phyloP scores from a whole-genome alignment of 2,888 invertebrate genomes.

The Apotomis betuletana region DNA sequence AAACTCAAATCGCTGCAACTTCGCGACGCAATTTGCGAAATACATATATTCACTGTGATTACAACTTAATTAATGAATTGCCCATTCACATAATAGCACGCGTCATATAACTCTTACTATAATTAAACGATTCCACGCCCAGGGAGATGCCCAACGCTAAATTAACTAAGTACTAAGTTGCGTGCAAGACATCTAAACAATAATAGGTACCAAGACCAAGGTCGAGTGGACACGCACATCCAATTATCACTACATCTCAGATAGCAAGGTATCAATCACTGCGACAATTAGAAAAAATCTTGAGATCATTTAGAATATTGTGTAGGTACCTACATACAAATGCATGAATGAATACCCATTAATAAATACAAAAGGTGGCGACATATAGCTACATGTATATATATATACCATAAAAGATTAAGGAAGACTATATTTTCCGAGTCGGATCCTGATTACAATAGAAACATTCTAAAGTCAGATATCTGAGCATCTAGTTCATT shows the following conservation, averaged over 20 bases:
- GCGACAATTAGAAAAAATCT: slow-evolving; percentile 8
- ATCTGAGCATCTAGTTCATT: neutral
- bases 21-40: slow-evolving; percentile 7
- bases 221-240: slow-evolving; percentile 63
- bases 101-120: slow-evolving; percentile 15
- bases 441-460: no score
- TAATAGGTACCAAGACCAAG: slow-evolving; percentile 66
- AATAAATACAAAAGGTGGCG: no score
- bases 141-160: slow-evolving; percentile 1
- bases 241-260: slow-evolving; percentile 53
- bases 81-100: neutral
- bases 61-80: slow-evolving; percentile 2
- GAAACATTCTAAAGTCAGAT: no score
- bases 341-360: no score
- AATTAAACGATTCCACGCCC: slow-evolving; percentile 18
- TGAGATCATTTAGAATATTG: neutral
- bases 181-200: slow-evolving; percentile 48
- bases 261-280: slow-evolving; percentile 33
- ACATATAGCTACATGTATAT: no score
- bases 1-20: slow-evolving; percentile 32
- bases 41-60: neutral
- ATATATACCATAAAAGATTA: no score
- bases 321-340: no score
- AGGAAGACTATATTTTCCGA: no score
- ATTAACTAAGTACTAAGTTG: slow-evolving; percentile 38